phyloP scores from a whole-genome alignment of 2,888 invertebrate genomes.

The Octodonta nipae region DNA sequence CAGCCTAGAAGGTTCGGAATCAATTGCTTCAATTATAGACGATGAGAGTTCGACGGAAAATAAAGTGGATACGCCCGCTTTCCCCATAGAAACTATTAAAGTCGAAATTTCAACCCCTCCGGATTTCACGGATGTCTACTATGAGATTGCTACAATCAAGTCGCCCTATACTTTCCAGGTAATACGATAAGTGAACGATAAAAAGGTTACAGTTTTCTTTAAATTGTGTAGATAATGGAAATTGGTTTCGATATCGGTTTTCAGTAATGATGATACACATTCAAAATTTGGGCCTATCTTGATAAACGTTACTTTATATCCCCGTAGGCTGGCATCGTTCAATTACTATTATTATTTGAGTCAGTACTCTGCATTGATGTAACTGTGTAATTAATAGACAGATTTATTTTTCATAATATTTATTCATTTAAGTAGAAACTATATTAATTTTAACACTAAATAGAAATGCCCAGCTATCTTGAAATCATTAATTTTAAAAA shows the following conservation, averaged over 20 bases:
- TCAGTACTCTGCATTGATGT: too few relatives aligned
- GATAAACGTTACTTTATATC: too few relatives aligned
- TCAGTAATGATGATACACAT: too few relatives aligned
- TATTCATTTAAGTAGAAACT: background rate
- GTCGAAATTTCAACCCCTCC: slow-evolving; percentile 80
- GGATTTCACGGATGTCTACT: slow-evolving; percentile 73
- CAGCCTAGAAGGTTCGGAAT: slow-evolving; percentile 62
- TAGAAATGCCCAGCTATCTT: too few relatives aligned
- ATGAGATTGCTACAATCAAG: slow-evolving; percentile 80
- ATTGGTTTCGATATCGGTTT: too few relatives aligned
- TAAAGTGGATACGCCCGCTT: slow-evolving; percentile 47
- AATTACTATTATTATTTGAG: too few relatives aligned
- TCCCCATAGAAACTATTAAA: slow-evolving; percentile 64
- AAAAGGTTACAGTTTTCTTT: slow-evolving; percentile 1
- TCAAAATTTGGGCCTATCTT: too few relatives aligned
- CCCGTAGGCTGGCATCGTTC: too few relatives aligned
- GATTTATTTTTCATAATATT: too few relatives aligned
- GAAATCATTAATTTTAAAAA: too few relatives aligned
- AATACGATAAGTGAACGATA: slow-evolving; percentile 21
- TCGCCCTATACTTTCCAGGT: slow-evolving; percentile 85
- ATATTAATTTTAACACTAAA: background rate
- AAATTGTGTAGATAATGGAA: too few relatives aligned
- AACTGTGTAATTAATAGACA: too few relatives aligned
- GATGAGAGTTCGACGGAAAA: slow-evolving; percentile 51
- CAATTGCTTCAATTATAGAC: slow-evolving; percentile 46